These are phyloP conservation scores for Fregetta grallaria DNA, from an alignment of 2,113 vertebrate species.

Conservation along the genomic window DNA sequence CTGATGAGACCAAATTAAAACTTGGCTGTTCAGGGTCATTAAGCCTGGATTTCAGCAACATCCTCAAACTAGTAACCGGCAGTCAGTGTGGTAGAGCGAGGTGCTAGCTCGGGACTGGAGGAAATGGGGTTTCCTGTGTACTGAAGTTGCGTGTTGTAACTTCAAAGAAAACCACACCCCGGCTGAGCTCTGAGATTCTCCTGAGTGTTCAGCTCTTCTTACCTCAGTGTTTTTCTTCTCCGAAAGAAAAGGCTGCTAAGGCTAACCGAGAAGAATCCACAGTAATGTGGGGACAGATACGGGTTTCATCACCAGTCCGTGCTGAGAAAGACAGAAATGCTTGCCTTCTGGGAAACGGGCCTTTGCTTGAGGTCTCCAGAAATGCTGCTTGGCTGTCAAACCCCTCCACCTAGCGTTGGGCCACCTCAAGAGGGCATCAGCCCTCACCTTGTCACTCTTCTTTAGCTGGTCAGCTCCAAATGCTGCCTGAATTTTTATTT, in stretches of 20 bases:
- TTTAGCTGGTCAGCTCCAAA: not conserved
- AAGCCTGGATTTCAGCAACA: not conserved
- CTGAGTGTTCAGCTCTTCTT: not conserved
- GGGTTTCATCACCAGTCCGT: not conserved
- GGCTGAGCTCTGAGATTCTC: not conserved
- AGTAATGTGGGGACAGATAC: rapidly evolving
- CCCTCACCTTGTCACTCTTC: not conserved
- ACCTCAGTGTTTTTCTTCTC: not conserved
- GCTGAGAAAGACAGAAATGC: not conserved
- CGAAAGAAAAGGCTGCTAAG: not conserved
- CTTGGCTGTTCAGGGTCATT: not conserved
- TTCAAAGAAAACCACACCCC: not conserved
- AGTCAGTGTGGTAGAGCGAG: not conserved
- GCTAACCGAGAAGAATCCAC: not conserved
- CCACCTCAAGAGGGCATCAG: not conserved
- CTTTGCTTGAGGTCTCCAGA: not conserved
- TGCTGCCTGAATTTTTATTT: not conserved
- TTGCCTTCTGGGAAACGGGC: not conserved
- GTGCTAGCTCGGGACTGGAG: not conserved
- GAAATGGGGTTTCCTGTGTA: not conserved
- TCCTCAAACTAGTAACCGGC: not conserved
- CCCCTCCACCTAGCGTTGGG: not conserved
- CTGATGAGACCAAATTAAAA: not conserved
- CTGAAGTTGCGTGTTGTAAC: not conserved
- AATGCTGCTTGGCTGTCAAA: not conserved